phyloP scores from a whole-genome alignment of 1,140 invertebrate genomes.

The Ips nitidus region DNA sequence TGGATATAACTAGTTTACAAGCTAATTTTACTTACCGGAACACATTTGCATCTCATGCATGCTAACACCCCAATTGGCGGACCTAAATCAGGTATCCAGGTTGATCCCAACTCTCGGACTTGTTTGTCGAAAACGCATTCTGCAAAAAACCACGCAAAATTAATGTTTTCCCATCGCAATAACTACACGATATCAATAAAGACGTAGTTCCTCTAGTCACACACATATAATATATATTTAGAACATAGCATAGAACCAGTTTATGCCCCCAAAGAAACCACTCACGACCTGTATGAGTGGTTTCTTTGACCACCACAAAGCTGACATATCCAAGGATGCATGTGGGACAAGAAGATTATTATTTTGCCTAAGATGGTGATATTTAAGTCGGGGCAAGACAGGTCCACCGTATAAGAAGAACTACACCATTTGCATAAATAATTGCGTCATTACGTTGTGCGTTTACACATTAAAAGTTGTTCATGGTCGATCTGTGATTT shows the following conservation, averaged over 20 bases:
- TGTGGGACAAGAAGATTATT: conserved; percentile 26
- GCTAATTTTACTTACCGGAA: conserved; percentile 68
- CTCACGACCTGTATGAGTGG: conserved; percentile 8
- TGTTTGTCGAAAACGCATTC: conserved; percentile 89
- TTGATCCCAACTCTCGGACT: conserved; percentile 79
- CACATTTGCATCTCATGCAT: conserved; percentile 91
- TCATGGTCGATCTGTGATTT: neutral
- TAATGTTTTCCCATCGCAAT: neutral
- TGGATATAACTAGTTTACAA: no score
- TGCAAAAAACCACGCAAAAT: conserved; percentile 61
- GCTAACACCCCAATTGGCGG: conserved; percentile 90
- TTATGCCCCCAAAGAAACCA: conserved; percentile 10
- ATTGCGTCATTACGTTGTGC: conserved; percentile 4
- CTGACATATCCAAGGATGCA: conserved; percentile 21
- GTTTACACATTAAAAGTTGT: conserved; percentile 1
- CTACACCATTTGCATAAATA: conserved; percentile 22
- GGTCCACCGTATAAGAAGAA: conserved; percentile 18
- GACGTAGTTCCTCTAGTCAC: neutral
- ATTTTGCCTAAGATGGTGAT: conserved; percentile 27
- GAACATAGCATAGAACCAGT: conserved; percentile 14
- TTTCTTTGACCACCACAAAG: conserved; percentile 26
- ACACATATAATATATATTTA: neutral
- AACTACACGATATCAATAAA: no score
- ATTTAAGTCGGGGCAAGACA: conserved; percentile 12
- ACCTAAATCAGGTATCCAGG: conserved; percentile 87